Evolutionary conservation across 2,113 vertebrate species (phyloP).

Genomic region (Baryphthengus martii): DNA sequence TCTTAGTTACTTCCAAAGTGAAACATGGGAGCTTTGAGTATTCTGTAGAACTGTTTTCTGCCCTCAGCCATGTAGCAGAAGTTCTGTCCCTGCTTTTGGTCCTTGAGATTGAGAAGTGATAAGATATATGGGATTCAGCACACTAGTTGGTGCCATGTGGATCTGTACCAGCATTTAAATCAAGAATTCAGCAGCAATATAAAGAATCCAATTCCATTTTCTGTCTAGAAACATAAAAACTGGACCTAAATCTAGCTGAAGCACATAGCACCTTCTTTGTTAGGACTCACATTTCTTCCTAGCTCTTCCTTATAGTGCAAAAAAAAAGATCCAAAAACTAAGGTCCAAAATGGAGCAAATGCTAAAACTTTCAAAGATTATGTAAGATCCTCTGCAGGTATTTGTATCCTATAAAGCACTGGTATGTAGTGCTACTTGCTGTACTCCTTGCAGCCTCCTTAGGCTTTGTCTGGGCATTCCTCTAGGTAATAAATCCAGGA

Average conservation of each 20-base stretch:
- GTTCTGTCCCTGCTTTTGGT: background rate
- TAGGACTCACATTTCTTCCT: background rate
- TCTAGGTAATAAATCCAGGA: background rate
- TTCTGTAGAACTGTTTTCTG: background rate
- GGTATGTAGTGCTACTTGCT: background rate
- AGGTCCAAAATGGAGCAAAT: background rate
- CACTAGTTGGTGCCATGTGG: rapidly evolving
- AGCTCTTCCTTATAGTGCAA: background rate
- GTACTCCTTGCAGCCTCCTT: background rate
- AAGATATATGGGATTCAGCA: background rate
- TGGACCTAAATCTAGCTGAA: background rate
- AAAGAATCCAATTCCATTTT: background rate
- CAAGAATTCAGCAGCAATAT: background rate
- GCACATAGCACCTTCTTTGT: background rate
- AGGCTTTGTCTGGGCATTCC: background rate
- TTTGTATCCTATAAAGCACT: background rate
- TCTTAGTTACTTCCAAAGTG: background rate
- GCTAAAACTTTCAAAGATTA: background rate
- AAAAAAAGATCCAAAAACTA: no score
- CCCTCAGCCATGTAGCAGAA: background rate
- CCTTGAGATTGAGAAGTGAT: background rate
- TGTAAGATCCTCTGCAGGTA: background rate
- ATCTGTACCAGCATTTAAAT: background rate
- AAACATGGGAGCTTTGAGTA: background rate
- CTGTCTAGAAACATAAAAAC: background rate